These are phyloP conservation scores for Diaphora mendica DNA, from an alignment of 2,888 invertebrate species.

Conservation along the genomic window DNA sequence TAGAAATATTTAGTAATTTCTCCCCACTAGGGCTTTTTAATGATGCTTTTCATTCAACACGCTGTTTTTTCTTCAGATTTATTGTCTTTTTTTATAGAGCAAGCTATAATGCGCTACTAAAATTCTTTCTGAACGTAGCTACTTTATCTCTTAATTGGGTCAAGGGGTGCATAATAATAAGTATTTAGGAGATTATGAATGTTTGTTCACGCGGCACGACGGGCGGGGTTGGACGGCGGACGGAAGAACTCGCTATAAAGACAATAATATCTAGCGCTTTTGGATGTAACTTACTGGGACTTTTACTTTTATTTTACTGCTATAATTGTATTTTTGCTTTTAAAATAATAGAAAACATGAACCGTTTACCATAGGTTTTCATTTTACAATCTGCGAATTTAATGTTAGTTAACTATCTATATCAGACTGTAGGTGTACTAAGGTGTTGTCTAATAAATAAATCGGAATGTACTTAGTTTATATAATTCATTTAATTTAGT, in stretches of 20 bases:
- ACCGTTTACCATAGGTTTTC: not conserved
- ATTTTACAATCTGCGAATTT: not conserved
- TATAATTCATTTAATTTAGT: too few relatives aligned
- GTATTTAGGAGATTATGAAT: constrained; percentile 24
- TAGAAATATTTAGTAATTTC: not conserved
- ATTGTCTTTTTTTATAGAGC: constrained; percentile 17
- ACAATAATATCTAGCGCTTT: constrained; percentile 10
- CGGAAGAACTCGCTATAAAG: not conserved
- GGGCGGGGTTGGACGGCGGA: not conserved
- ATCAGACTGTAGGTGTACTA: too few relatives aligned
- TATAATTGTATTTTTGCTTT: not conserved
- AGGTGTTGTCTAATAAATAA: too few relatives aligned
- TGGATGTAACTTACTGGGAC: constrained; percentile 1
- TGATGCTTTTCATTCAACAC: not conserved
- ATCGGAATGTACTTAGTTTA: too few relatives aligned
- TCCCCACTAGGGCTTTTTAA: not conserved
- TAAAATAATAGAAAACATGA: not conserved
- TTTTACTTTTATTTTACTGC: not conserved
- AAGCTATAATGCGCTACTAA: constrained; percentile 8
- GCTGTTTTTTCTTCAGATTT: not conserved
- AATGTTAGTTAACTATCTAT: too few relatives aligned
- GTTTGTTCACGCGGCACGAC: constrained; percentile 16
- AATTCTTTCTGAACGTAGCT: constrained; percentile 19
- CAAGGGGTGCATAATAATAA: constrained; percentile 24
- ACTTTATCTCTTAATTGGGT: constrained; percentile 30